Evolutionary conservation across 2,888 invertebrate genomes (phyloP).

Genomic region (Boloria selene): DNA sequence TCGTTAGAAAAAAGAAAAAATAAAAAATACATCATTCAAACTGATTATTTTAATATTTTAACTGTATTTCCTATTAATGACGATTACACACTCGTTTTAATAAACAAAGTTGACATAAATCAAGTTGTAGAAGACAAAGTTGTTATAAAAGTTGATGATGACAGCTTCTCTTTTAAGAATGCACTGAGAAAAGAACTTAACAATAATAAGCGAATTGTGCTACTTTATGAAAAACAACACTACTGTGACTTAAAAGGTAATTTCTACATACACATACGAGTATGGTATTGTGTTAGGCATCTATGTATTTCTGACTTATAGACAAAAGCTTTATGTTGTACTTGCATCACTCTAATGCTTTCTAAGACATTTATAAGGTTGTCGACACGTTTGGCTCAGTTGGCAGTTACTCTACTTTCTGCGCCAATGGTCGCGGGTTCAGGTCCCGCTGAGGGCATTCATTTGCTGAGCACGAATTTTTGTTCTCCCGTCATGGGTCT

Average conservation of each 20-base stretch:
- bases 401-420: no score
- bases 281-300: no score
- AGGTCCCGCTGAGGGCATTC: no score
- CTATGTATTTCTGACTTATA: no score
- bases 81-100: conserved; percentile 3
- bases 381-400: no score
- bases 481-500: no score
- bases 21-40: conserved; percentile 14
- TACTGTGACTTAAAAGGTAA: conserved; percentile 1
- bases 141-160: not conserved
- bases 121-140: conserved; percentile 3
- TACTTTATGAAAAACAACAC: conserved; percentile 6
- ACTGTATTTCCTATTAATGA: not conserved
- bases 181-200: conserved; percentile 1
- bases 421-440: no score
- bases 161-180: not conserved
- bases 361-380: no score
- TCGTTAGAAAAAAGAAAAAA: conserved; percentile 8
- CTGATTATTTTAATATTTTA: conserved; percentile 13
- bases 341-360: no score
- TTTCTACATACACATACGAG: no score
- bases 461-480: no score
- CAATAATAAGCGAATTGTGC: conserved; percentile 2
- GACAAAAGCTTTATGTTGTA: no score
- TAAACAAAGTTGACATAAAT: not conserved